A percentile compares a stretch with the other conserved stretches of the same genome.
These are phyloP conservation scores for Stenotaenia linearis DNA, from an alignment of 2,888 invertebrate genomes.

Conservation along the genomic window DNA sequence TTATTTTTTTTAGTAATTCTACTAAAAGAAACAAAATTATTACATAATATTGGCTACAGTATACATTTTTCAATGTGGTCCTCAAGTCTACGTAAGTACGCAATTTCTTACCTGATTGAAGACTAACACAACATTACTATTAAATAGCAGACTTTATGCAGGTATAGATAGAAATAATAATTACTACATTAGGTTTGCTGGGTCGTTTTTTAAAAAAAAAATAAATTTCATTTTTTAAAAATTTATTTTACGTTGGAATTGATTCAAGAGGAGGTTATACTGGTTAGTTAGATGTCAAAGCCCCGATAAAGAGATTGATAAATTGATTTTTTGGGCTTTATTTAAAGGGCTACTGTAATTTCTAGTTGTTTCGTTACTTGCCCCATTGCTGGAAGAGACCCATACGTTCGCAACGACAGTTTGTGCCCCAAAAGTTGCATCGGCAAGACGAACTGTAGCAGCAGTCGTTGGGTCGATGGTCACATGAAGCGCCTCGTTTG, in stretches of 20 bases:
- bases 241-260: neutral
- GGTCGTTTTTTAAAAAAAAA: neutral
- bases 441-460: slow-evolving; percentile 79
- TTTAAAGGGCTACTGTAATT: neutral
- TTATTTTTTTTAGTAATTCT: too few relatives aligned
- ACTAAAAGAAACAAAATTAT: too few relatives aligned
- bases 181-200: neutral
- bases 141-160: neutral
- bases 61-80: neutral
- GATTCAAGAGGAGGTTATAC: neutral
- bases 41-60: neutral
- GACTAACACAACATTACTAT: neutral
- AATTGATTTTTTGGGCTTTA: neutral
- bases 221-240: neutral
- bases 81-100: neutral
- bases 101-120: slow-evolving; percentile 13
- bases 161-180: neutral
- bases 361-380: slow-evolving; percentile 29
- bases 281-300: neutral
- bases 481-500: slow-evolving; percentile 73
- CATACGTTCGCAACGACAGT: slow-evolving; percentile 80
- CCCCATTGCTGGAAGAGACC: slow-evolving; percentile 65
- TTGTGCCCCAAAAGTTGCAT: slow-evolving; percentile 83
- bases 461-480: slow-evolving; percentile 76
- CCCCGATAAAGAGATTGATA: neutral